phyloP scores from a whole-genome alignment of 30 jellyfish, hydroid and myxozoan genomes.

The Mastigias papua region DNA sequence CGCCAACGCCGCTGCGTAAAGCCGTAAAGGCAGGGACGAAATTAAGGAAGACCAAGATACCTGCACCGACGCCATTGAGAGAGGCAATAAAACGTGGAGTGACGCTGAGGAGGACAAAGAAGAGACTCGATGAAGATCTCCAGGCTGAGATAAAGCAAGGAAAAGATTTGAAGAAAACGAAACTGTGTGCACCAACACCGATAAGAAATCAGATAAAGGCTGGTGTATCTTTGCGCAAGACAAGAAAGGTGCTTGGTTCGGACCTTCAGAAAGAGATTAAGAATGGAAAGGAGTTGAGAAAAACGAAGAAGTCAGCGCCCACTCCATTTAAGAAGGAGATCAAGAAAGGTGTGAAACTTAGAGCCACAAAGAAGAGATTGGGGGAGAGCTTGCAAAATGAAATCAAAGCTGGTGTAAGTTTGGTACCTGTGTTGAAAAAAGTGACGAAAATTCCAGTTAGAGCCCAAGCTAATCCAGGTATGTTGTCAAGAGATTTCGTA shows the following conservation, averaged over 20 bases:
- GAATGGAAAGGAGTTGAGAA: constrained; percentile 27
- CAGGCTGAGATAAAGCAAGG: constrained; percentile 54
- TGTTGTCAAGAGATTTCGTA: too few relatives aligned
- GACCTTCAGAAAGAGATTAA: constrained; percentile 52
- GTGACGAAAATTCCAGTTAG: constrained; percentile 81
- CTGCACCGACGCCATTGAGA: constrained; percentile 85
- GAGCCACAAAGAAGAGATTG: constrained; percentile 65
- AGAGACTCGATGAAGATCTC: constrained; percentile 32
- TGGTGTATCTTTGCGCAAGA: constrained; percentile 45
- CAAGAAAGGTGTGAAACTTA: constrained; percentile 56
- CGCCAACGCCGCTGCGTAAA: constrained; percentile 69
- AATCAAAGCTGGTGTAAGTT: constrained; percentile 46
- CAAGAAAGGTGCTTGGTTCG: constrained; percentile 44
- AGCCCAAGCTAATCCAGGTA: constrained; percentile 73
- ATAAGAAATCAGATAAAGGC: constrained; percentile 65
- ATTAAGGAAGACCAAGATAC: constrained; percentile 54
- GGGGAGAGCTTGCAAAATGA: constrained; percentile 56
- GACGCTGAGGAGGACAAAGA: constrained; percentile 58
- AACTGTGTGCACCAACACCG: constrained; percentile 79
- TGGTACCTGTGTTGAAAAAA: constrained; percentile 53
- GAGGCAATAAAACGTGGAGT: constrained; percentile 69
- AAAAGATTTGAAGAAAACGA: constrained; percentile 50
- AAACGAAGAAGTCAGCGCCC: constrained; percentile 57
- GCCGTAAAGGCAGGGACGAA: constrained; percentile 41
- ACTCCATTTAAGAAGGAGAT: constrained; percentile 62